Evolutionary conservation across 92 coral and sea anemone genomes (phyloP), one percentile per base, ranked within the genome.

Genomic region (Palythoa caribaeorum): DNA sequence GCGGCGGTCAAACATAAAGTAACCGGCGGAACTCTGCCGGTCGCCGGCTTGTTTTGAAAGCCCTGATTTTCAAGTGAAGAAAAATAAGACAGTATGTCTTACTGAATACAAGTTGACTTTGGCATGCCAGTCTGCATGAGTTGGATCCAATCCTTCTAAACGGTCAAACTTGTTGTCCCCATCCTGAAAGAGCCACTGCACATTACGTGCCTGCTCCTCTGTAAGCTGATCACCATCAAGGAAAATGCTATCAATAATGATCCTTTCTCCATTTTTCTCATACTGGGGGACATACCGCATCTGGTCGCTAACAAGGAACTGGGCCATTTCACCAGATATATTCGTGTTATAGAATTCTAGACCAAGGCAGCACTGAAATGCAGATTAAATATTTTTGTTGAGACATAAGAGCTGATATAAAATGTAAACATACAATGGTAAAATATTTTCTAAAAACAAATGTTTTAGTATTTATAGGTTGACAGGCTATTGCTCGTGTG

Each of bases 221-320:
- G 83, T 78, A 13, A 78, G 63, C 21, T 35, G 51, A n/a, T 78
- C 83, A 35, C 83, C 83, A 55, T 78, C 83, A 7, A 78, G 28
- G 47, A 53, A 78, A 10, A 78, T 5, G 1, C 50, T 8, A 53
- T 35, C n/a, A 9, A 78, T 4, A 55, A 36, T 37, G 6, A 53
- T 2, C 21, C 39, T 5, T 6, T 78, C 69, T 3, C 69, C 69
- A 78, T 55, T 16, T 11, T 1, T 36, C 17, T 36, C n/a, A 35
- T 11, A 12, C 44, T 8, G 21, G 1, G 83, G 50, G 2, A 78
- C 83, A 16, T 53, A 78, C 16, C 2, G 2, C 9, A 3, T 55
- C 51, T 78, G 83, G 28, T 53, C 65, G 1, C 2, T 78, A 5
- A 11, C 3, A 7, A 78, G 14, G 4, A 78, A 35, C 69, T 78